A percentile compares a stretch with the other conserved stretches of the same genome.
These are phyloP conservation scores for Paratilapia polleni DNA, from an alignment of 2,113 vertebrate species.

Conservation along the genomic window DNA sequence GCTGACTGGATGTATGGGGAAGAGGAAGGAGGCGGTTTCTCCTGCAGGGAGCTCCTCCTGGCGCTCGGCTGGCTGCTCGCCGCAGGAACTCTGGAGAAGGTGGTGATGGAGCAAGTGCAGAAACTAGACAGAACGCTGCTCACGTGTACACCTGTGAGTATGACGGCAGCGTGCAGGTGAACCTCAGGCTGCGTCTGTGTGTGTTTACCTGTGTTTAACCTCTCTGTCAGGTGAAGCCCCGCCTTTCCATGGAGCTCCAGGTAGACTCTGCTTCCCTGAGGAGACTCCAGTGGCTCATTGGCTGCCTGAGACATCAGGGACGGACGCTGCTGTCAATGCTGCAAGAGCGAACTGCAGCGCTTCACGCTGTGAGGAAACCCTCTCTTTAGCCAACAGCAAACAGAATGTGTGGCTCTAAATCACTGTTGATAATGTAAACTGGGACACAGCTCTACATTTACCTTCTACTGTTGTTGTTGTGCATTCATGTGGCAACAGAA, in stretches of 20 bases:
- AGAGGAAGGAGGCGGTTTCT: background rate
- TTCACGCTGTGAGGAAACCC: slow-evolving; percentile 69
- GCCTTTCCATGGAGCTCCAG: background rate
- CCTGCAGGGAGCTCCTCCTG: slow-evolving; percentile 77
- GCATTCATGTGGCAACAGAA: background rate
- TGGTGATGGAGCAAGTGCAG: slow-evolving; percentile 60
- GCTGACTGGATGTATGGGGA: slow-evolving; percentile 65
- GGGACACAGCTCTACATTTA: too few relatives aligned
- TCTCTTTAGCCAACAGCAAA: background rate
- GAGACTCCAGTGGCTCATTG: slow-evolving; percentile 78
- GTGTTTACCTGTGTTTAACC: background rate
- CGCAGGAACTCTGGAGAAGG: slow-evolving; percentile 62
- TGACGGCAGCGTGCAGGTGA: background rate
- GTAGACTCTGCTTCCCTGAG: slow-evolving; percentile 47
- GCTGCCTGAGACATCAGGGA: slow-evolving; percentile 68
- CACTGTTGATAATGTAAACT: too few relatives aligned
- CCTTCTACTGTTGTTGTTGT: too few relatives aligned
- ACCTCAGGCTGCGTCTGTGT: background rate
- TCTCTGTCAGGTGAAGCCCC: slow-evolving; percentile 14
- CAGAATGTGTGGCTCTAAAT: background rate
- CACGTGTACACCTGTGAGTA: slow-evolving; percentile 33
- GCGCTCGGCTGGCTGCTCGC: slow-evolving; percentile 78
- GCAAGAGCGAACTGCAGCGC: slow-evolving; percentile 65
- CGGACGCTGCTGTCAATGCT: slow-evolving; percentile 70
- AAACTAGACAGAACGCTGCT: slow-evolving; percentile 65